These are phyloP conservation scores for Mimumesa dahlbomi DNA, from an alignment of 2,888 invertebrate genomes.

Conservation along the genomic window DNA sequence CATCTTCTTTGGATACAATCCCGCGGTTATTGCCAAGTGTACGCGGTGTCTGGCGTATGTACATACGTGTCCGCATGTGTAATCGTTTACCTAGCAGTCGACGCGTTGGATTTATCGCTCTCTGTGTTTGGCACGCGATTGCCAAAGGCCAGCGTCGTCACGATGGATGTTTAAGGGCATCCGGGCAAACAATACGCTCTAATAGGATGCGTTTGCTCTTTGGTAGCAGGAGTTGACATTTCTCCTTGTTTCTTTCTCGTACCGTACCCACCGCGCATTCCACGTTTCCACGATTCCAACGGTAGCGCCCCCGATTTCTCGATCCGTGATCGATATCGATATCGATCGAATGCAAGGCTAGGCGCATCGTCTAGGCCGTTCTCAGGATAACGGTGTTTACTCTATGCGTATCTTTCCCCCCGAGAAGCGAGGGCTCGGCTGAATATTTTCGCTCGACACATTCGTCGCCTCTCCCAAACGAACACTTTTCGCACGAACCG, in stretches of 20 bases:
- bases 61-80: constrained; percentile 19
- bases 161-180: constrained; percentile 72
- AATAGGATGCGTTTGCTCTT: constrained; percentile 74
- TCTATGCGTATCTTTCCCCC: too few species aligned
- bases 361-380: too few species aligned
- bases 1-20: not conserved
- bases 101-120: constrained; percentile 56
- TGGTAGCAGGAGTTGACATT: constrained; percentile 63
- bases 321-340: constrained; percentile 57
- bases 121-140: constrained; percentile 60
- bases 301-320: constrained; percentile 40
- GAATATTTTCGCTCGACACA: too few species aligned
- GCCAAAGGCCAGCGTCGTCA: constrained; percentile 76
- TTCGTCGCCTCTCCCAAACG: too few species aligned
- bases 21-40: not conserved
- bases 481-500: too few species aligned
- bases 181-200: constrained; percentile 69
- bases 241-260: constrained; percentile 47
- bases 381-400: too few species aligned
- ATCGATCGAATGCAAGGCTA: not conserved
- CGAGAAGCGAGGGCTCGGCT: too few species aligned
- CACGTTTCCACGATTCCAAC: constrained; percentile 27
- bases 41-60: not conserved
- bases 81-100: constrained; percentile 52
- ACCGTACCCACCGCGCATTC: constrained; percentile 74